phyloP scores from a whole-genome alignment of 2,888 invertebrate species.

The Patella pellucida region DNA sequence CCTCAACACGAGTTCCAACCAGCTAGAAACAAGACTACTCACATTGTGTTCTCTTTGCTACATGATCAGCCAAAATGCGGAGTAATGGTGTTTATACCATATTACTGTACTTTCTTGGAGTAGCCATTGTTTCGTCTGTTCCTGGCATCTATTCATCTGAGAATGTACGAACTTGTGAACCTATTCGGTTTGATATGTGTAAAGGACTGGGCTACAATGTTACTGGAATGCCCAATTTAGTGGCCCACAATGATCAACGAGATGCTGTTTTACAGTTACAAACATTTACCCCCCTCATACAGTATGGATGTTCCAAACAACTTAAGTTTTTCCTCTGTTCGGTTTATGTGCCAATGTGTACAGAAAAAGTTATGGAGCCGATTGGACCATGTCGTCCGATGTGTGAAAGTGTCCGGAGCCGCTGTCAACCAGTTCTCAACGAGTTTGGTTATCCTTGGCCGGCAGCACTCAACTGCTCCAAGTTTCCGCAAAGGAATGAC shows the following conservation, averaged over 20 bases:
- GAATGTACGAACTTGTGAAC: conserved; percentile 80
- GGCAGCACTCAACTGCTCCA: conserved; percentile 86
- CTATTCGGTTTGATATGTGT: conserved; percentile 89
- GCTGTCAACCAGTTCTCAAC: conserved; percentile 89
- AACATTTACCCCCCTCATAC: conserved; percentile 91
- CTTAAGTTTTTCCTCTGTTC: conserved; percentile 92
- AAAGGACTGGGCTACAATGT: conserved; percentile 91
- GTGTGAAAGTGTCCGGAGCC: conserved; percentile 83
- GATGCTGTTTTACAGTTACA: conserved; percentile 90
- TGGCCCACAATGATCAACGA: conserved; percentile 87
- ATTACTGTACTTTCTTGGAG: background rate
- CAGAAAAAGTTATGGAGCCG: conserved; percentile 88
- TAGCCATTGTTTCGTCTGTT: conserved; percentile 28
- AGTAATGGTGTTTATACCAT: conserved; percentile 13
- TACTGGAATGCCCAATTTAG: conserved; percentile 94
- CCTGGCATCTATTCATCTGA: conserved; percentile 41
- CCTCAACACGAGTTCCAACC: background rate
- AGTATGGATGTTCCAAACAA: conserved; percentile 91
- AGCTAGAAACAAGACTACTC: background rate
- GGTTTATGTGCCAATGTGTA: conserved; percentile 96
- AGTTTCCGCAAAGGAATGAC: conserved; percentile 91
- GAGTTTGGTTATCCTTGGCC: conserved; percentile 97
- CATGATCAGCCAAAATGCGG: conserved; percentile 26
- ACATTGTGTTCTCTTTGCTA: conserved; percentile 14
- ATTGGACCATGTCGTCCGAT: conserved; percentile 93